These are phyloP conservation scores for Brachymystax lenok DNA, from an alignment of 2,797 vertebrate species.

Conservation along the genomic window DNA sequence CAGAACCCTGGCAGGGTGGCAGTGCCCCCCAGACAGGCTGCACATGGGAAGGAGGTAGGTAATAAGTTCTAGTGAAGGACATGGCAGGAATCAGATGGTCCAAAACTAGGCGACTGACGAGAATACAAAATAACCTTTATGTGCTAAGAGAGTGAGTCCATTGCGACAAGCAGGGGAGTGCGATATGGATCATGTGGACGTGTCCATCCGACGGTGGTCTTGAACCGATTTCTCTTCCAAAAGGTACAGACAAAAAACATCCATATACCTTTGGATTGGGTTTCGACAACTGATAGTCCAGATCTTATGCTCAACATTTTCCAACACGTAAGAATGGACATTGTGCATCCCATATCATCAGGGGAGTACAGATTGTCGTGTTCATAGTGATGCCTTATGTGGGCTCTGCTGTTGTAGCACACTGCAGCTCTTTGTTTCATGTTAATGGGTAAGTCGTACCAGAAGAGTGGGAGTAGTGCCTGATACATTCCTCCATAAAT, in stretches of 20 bases:
- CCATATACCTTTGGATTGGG: background rate
- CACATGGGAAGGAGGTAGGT: background rate
- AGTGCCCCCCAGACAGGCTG: no score
- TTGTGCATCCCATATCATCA: slow-evolving; percentile 10
- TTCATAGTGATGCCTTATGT: slow-evolving; percentile 45
- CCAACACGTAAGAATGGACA: background rate
- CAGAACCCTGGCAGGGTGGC: background rate
- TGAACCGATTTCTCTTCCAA: background rate
- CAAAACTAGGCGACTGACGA: slow-evolving; percentile 10
- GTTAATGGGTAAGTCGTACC: no score
- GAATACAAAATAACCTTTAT: slow-evolving; percentile 30
- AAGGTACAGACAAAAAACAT: background rate
- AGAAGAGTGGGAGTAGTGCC: no score
- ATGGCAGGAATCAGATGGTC: slow-evolving; percentile 13
- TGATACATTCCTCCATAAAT: slow-evolving; percentile 7
- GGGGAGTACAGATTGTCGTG: no score
- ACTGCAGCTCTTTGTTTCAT: no score
- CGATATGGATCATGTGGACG: background rate
- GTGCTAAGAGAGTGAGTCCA: background rate
- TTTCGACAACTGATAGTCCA: background rate
- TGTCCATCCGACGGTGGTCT: background rate
- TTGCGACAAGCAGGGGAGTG: background rate
- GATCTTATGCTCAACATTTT: background rate
- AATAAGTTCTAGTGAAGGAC: slow-evolving; percentile 41
- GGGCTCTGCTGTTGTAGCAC: slow-evolving; percentile 47